These are phyloP conservation scores for Papilio polyxenes DNA, from an alignment of 1,140 invertebrate genomes.

Conservation along the genomic window DNA sequence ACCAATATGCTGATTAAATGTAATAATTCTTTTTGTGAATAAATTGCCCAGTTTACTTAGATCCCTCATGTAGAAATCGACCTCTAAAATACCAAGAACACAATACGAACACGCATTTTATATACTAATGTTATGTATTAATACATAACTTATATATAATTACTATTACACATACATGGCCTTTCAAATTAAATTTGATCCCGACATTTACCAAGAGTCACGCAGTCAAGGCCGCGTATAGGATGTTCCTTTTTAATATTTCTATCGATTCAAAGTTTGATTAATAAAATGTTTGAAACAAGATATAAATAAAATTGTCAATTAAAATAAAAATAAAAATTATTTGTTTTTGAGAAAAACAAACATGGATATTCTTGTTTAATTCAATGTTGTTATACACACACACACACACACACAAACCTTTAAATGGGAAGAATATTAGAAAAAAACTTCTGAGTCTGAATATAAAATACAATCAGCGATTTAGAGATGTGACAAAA, in stretches of 20 bases:
- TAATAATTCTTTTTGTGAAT: slow-evolving; percentile 24
- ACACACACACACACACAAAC: too few species aligned
- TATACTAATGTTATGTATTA: slow-evolving; percentile 18
- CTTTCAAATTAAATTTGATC: slow-evolving; percentile 56
- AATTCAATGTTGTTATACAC: too few species aligned
- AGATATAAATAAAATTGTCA: not conserved
- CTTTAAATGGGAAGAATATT: too few species aligned
- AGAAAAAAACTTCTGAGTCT: too few species aligned
- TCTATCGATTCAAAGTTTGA: not conserved
- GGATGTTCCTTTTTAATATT: slow-evolving; percentile 44
- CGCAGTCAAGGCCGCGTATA: slow-evolving; percentile 61
- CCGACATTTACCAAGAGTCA: slow-evolving; percentile 72
- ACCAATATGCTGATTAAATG: slow-evolving; percentile 36
- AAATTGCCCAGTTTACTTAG: slow-evolving; percentile 6
- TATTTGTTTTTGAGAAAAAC: too few species aligned
- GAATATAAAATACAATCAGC: not conserved
- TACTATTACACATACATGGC: slow-evolving; percentile 60
- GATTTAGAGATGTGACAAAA: not conserved
- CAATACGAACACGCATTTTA: not conserved
- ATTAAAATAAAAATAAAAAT: too few species aligned
- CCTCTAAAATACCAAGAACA: slow-evolving; percentile 36
- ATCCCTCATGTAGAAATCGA: slow-evolving; percentile 1
- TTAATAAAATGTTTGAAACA: not conserved
- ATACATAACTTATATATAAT: slow-evolving; percentile 50
- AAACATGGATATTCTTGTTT: too few species aligned